Evolutionary conservation across 2,888 invertebrate species (phyloP).

Genomic region (Gandaritis pyraliata): DNA sequence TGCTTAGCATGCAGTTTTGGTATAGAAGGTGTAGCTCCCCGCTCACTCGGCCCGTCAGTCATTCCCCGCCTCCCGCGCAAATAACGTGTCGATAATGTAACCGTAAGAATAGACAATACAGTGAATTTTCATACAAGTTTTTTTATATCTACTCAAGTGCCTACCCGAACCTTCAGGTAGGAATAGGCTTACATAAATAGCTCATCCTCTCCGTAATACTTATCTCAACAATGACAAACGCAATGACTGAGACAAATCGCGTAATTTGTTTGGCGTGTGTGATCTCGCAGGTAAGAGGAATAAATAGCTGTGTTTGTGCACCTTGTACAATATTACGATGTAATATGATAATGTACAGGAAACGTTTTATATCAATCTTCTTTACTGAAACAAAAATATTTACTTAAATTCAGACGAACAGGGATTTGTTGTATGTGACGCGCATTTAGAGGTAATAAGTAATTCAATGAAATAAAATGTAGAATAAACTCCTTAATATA

Average conservation of each 20-base stretch:
- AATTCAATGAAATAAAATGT: background rate
- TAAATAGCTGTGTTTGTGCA: conserved; percentile 42
- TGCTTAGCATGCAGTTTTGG: too few relatives aligned
- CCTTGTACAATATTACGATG: conserved; percentile 28
- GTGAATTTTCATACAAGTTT: too few relatives aligned
- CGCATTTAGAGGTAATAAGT: background rate
- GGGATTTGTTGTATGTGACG: background rate
- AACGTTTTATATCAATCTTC: conserved; percentile 35
- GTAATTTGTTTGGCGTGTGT: conserved; percentile 52
- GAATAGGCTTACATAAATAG: too few relatives aligned
- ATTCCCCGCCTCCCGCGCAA: too few relatives aligned
- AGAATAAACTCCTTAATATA: background rate
- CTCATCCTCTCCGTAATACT: too few relatives aligned
- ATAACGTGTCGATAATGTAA: too few relatives aligned
- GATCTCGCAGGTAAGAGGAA: conserved; percentile 48
- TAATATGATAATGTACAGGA: conserved; percentile 30
- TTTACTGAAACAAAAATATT: conserved; percentile 32
- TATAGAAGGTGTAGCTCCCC: too few relatives aligned
- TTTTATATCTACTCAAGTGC: too few relatives aligned
- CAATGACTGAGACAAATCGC: conserved; percentile 65
- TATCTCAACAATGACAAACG: too few relatives aligned
- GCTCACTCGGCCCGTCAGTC: too few relatives aligned
- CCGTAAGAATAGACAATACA: too few relatives aligned
- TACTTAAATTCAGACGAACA: conserved; percentile 21
- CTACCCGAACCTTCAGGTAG: too few relatives aligned